These are phyloP conservation scores for Proisotoma minuta DNA, from an alignment of 2,888 invertebrate species.

Conservation along the genomic window DNA sequence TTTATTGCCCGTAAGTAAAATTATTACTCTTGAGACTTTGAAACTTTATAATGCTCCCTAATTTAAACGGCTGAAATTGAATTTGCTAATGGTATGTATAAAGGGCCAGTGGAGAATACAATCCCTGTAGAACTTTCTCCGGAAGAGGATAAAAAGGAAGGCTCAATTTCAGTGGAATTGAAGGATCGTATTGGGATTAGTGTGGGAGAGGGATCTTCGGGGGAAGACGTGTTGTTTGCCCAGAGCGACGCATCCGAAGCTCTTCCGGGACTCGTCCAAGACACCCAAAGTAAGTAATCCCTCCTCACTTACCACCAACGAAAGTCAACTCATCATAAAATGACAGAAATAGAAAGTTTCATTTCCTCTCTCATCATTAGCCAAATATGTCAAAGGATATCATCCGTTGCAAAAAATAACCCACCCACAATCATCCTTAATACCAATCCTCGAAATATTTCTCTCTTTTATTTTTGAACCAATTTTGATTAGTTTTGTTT, in stretches of 20 bases:
- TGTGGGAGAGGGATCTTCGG: neutral
- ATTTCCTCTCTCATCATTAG: conserved; percentile 16
- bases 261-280: conserved; percentile 16
- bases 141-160: neutral
- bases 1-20: conserved; percentile 69
- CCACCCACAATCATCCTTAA: neutral
- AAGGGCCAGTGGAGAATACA: neutral
- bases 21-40: too few species aligned
- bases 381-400: conserved; percentile 17
- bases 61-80: too few species aligned
- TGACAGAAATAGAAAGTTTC: conserved; percentile 15
- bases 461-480: too few species aligned
- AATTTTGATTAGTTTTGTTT: too few species aligned
- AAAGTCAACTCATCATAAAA: conserved; percentile 7
- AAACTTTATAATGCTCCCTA: too few species aligned
- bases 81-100: neutral
- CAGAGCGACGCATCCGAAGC: conserved; percentile 38
- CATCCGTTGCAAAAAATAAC: neutral
- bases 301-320: neutral
- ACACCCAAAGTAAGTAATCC: conserved; percentile 24
- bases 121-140: neutral
- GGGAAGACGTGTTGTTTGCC: conserved; percentile 22
- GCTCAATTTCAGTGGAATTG: neutral
- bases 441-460: too few species aligned
- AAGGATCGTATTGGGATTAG: neutral